Base-by-base conservation (phyloP, 2,888 invertebrate genomes). In the Cenopis cana region DNA sequence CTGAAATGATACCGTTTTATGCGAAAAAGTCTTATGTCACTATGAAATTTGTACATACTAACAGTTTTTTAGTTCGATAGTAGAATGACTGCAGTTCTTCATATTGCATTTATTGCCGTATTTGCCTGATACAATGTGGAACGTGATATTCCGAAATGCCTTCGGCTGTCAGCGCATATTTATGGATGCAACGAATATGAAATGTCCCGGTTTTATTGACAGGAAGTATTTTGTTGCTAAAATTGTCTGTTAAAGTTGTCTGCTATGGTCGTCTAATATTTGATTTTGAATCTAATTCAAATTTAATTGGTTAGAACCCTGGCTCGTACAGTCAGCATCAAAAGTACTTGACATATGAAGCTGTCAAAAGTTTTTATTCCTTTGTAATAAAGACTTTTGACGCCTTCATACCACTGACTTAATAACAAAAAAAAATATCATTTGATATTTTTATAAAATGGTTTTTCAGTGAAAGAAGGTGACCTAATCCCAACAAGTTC, bases 51-150 rank as follows among this genome's bases (percentile, higher is more conserved):
- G 9, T 10, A n/a, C 1, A 14, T 0, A 46, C 60, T 46, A 46
- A 60, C 24, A 11, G 17, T 24, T 60, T n/a, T 59, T 59, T 17
- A n/a, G 24, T 46, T 24, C 36, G 38, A 11, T 10, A 46, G 24
- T 29, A 29, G n/a, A 36, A 36, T 69, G 55, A 54, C 54, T 55
- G 69, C 69, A 62, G 49, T 59, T 61, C 50, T 33, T 56, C 62
- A 62, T 62, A 69, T 69, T 56, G 54, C 62, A 64, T 69, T 64
- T 69, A 69, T 69, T 62, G 69, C 62, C 33, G 49, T 69, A 69
- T 62, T 64, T 69, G 69, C 69, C 56, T 64, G 69, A 56, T 69
- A 69, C 69, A 69, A 69, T 69, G 69, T 69, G 69, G 56, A 56
- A 69, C 62, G 55, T 49, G 61, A 69, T 69, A 69, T 62, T 49